Base-by-base conservation (phyloP, 2,888 invertebrate species). In the Cantharis nigra region DNA sequence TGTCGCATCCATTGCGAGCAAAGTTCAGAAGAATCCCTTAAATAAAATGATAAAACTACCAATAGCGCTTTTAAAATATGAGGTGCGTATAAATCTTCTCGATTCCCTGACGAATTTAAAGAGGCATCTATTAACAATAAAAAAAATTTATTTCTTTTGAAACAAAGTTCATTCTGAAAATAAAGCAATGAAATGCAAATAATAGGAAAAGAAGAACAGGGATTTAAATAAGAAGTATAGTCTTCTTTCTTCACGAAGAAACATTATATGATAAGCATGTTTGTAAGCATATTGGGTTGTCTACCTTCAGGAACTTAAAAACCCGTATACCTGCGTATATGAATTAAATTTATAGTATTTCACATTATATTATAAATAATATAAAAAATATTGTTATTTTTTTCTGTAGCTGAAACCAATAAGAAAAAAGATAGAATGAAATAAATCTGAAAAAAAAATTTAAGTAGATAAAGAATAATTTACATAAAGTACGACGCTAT, bases 1-100 rank as follows among this genome's bases (percentile, higher is more conserved):
- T 82, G 81, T 79, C 81, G 80, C 83, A 81, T 82, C 79, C 80
- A 83, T 84, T 81, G 74, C 78, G 78, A 78, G 80, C 78, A 79
- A 80, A 74, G 79, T 78, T 67, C 75, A 78, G 70, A 69, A 26
- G 67, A 75, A 70, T 69, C 76, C 70, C 20, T 75, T 75, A 67
- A 74, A 74, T 74, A 80, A 80, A 82, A 83, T 83, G 81, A 82
- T 81, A 81, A 80, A 82, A 80, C 78, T 82, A 82, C 78, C 78
- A 74, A 72, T 30, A 33, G 67, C 72, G 13, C 72, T 64, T 70
- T 74, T 78, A 75, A 81, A 81, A 82, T 83, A 83, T 81, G 82
- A 80, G 80, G 78, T 76, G 78, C 75, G 7, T n/a, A 83, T 84
- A 83, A 82, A 83, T 83, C 80, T 75, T 49, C 10, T 11, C 63